Evolutionary conservation across 2,797 vertebrate species (phyloP).

Genomic region (Anguilla marmorata): DNA sequence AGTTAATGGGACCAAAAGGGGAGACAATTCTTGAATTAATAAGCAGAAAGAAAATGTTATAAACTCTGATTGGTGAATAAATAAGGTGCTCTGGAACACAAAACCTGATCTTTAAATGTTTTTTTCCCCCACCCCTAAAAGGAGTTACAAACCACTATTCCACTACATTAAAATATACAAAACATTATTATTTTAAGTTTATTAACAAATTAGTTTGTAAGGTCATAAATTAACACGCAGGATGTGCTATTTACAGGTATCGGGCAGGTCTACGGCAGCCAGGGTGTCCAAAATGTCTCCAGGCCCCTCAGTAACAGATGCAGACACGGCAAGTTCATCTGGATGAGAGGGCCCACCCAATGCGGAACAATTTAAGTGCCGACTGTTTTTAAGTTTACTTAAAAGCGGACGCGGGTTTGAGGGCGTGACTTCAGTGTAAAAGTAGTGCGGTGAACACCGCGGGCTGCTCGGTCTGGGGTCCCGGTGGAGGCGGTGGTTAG

Average conservation of each 20-base stretch:
- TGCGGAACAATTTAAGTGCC: neutral
- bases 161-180: constrained; percentile 34
- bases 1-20: neutral
- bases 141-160: constrained; percentile 26
- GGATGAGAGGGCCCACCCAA: neutral
- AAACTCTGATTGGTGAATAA: neutral
- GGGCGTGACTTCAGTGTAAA: neutral
- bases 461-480: constrained; percentile 17
- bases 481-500: neutral
- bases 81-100: constrained; percentile 35
- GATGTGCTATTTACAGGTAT: constrained; percentile 30
- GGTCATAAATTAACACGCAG: constrained; percentile 39
- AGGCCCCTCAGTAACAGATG: neutral
- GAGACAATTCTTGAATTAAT: neutral
- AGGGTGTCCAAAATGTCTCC: neutral
- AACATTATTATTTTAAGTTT: neutral
- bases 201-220: constrained; percentile 24
- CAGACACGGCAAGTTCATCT: neutral
- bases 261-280: neutral
- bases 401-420: neutral
- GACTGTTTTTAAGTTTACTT: neutral
- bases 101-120: constrained; percentile 27
- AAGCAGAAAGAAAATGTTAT: constrained; percentile 7
- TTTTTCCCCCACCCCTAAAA: neutral
- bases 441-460: neutral